phyloP scores from a whole-genome alignment of 30 jellyfish, hydroid and myxozoan species.

The Aurelia coerulea region DNA sequence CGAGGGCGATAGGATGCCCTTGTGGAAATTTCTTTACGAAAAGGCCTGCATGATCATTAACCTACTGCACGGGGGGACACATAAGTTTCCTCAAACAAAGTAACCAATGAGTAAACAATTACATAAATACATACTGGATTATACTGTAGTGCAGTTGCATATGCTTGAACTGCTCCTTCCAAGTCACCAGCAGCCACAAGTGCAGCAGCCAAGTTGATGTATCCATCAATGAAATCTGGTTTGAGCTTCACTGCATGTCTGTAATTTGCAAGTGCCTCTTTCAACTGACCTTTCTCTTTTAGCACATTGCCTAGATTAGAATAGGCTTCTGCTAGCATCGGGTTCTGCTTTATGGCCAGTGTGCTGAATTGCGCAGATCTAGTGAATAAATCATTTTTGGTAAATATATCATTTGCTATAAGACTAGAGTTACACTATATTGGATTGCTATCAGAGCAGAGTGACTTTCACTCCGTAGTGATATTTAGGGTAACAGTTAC shows the following conservation, averaged over 20 bases:
- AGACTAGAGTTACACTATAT: no score
- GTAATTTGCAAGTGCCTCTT: slow-evolving; percentile 93
- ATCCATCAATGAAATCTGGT: slow-evolving; percentile 95
- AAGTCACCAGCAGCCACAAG: slow-evolving; percentile 98
- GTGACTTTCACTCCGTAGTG: no score
- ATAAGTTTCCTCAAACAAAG: no score
- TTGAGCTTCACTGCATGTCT: slow-evolving; percentile 93
- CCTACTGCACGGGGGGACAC: no score
- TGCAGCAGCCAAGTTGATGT: slow-evolving; percentile 94
- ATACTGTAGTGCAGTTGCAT: slow-evolving; percentile 95
- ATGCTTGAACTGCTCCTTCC: slow-evolving; percentile 98
- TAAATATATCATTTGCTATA: not conserved
- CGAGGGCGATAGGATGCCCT: no score
- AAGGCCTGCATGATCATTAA: no score
- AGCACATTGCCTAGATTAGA: slow-evolving; percentile 95
- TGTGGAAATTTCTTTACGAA: no score
- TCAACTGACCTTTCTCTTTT: slow-evolving; percentile 90
- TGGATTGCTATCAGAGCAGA: no score
- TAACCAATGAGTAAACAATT: no score
- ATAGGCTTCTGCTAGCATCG: slow-evolving; percentile 93
- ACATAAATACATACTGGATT: slow-evolving; percentile 80
- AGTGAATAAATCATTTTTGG: not conserved
- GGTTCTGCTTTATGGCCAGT: slow-evolving; percentile 91
- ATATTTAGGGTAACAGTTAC: no score
- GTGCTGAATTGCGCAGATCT: slow-evolving; percentile 96